phyloP scores from a whole-genome alignment of 2,113 vertebrate genomes.

The Melanerpes aurifrons region DNA sequence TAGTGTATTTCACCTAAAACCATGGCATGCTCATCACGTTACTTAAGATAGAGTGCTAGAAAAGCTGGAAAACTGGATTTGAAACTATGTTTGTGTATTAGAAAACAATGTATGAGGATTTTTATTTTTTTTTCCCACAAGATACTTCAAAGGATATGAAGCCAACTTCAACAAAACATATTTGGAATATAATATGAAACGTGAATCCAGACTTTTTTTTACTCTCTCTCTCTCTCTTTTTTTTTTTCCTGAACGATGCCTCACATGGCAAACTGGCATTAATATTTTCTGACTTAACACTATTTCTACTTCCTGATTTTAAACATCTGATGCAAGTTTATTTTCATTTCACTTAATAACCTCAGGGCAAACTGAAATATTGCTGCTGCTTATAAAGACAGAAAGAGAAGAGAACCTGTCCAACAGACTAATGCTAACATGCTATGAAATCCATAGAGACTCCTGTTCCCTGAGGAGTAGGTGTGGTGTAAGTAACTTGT shows the following conservation, averaged over 20 bases:
- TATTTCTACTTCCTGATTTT: conserved; percentile 14
- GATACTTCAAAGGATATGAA: background rate
- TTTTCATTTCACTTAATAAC: conserved; percentile 44
- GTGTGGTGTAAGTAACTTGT: background rate
- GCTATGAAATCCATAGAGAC: conserved; percentile 9
- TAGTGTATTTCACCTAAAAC: background rate
- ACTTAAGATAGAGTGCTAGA: background rate
- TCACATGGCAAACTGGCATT: conserved; percentile 5
- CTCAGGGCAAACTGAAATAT: background rate
- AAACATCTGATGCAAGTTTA: conserved; percentile 6
- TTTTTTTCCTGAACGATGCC: background rate
- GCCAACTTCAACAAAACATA: background rate
- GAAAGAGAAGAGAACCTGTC: background rate
- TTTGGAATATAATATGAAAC: background rate
- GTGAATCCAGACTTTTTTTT: background rate
- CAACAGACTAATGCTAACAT: background rate
- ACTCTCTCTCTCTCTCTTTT: too few relatives aligned
- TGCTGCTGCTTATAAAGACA: background rate
- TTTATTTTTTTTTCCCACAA: background rate
- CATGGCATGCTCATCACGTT: background rate
- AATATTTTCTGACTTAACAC: conserved; percentile 42
- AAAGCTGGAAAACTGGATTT: background rate
- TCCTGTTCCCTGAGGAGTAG: conserved; percentile 7
- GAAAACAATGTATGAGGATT: background rate
- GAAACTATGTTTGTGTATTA: background rate